These are phyloP conservation scores for Drosophila hamatofila DNA, from an alignment of 2,888 invertebrate species.

Conservation along the genomic window DNA sequence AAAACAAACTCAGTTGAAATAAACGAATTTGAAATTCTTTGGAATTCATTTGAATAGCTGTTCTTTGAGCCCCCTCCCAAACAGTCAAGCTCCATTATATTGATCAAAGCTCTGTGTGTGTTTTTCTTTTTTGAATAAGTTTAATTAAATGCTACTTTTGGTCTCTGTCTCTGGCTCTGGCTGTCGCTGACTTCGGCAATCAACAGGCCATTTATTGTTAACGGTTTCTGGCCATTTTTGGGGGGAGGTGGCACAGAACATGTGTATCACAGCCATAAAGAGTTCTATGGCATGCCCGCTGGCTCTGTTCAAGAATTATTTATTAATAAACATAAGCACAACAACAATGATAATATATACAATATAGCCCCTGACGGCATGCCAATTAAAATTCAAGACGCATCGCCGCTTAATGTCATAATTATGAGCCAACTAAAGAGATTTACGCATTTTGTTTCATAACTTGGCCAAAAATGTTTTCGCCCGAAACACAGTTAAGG, in stretches of 20 bases:
- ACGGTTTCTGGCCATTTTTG: slow-evolving; percentile 46
- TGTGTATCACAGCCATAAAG: slow-evolving; percentile 61
- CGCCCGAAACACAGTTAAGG: slow-evolving; percentile 16
- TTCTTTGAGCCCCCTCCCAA: neutral
- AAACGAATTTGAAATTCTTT: slow-evolving; percentile 3
- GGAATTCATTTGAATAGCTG: slow-evolving; percentile 15
- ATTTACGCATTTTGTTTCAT: slow-evolving; percentile 80
- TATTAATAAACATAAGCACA: slow-evolving; percentile 74
- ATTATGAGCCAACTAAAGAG: slow-evolving; percentile 81
- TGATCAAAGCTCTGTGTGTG: neutral
- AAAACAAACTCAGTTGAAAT: neutral
- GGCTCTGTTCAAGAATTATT: slow-evolving; percentile 57
- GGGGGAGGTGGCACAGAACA: slow-evolving; percentile 37
- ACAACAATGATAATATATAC: slow-evolving; percentile 49
- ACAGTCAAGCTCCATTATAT: neutral
- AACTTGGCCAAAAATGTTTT: slow-evolving; percentile 43
- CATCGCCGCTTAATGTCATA: slow-evolving; percentile 80
- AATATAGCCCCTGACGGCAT: slow-evolving; percentile 32
- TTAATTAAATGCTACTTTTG: slow-evolving; percentile 43
- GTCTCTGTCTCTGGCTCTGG: neutral
- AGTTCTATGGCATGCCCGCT: slow-evolving; percentile 43
- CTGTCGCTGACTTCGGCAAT: slow-evolving; percentile 29
- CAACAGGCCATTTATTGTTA: slow-evolving; percentile 58
- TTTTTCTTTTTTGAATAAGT: slow-evolving; percentile 18
- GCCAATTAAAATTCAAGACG: slow-evolving; percentile 78